Evolutionary conservation across 1,140 invertebrate genomes (phyloP).

Genomic region (Lasioglossum albipes): DNA sequence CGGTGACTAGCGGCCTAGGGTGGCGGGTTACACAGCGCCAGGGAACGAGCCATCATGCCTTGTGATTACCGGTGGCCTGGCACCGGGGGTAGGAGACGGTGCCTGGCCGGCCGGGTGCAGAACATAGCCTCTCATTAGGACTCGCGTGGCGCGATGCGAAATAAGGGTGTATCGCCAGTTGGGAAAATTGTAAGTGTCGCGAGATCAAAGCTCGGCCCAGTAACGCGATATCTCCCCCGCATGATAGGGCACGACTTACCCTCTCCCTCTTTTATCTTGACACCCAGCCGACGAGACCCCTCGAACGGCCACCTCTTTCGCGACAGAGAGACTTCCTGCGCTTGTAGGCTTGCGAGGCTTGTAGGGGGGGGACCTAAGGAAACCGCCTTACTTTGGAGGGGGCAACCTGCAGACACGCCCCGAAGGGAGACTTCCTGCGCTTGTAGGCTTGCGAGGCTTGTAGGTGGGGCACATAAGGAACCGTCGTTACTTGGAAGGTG

Average conservation of each 20-base stretch:
- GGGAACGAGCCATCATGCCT: constrained; percentile 76
- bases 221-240: constrained; percentile 79
- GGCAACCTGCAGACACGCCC: too few species aligned
- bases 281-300: not conserved
- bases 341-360: too few species aligned
- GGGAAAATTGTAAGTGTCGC: constrained; percentile 81
- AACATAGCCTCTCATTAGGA: constrained; percentile 79
- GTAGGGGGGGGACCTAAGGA: too few species aligned
- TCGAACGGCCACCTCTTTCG: constrained; percentile 18
- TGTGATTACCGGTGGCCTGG: constrained; percentile 74
- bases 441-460: not conserved
- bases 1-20: constrained; percentile 35
- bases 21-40: constrained; percentile 62
- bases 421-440: constrained; percentile 24
- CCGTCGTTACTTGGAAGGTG: constrained; percentile 51
- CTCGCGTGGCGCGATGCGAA: constrained; percentile 77
- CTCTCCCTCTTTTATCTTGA: not conserved
- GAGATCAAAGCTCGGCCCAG: constrained; percentile 78
- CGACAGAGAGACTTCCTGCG: constrained; percentile 29
- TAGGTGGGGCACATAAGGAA: constrained; percentile 51
- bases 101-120: constrained; percentile 54
- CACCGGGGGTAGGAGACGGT: constrained; percentile 25
- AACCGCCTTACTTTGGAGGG: too few species aligned
- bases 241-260: constrained; percentile 55
- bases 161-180: constrained; percentile 80